These are phyloP conservation scores for Taenioides sp. DNA, from an alignment of 2,797 vertebrate species.

Conservation along the genomic window DNA sequence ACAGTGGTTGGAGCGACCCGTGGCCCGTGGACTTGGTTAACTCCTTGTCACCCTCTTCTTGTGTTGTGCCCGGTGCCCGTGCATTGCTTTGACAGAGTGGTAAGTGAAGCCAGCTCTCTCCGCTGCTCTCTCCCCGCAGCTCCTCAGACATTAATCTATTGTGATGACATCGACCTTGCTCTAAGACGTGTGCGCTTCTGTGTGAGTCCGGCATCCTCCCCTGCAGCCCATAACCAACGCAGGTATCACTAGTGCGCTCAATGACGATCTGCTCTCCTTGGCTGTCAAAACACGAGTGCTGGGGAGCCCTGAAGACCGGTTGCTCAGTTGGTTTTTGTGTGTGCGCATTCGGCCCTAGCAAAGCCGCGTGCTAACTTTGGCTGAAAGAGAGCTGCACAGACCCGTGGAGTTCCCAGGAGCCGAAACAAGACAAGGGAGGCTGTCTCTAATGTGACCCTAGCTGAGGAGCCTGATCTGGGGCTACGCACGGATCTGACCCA, in stretches of 20 bases:
- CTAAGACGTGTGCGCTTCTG: slow-evolving; percentile 68
- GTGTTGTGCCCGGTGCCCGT: slow-evolving; percentile 55
- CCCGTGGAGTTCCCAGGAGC: slow-evolving; percentile 61
- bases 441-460: slow-evolving; percentile 64
- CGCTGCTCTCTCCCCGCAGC: slow-evolving; percentile 78
- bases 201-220: slow-evolving; percentile 63
- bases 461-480: slow-evolving; percentile 72
- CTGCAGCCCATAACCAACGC: slow-evolving; percentile 68
- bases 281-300: slow-evolving; percentile 77
- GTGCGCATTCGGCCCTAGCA: slow-evolving; percentile 44
- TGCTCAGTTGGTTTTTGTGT: slow-evolving; percentile 67
- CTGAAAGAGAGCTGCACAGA: slow-evolving; percentile 69
- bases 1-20: slow-evolving; percentile 52
- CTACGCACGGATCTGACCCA: slow-evolving; percentile 62
- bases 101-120: slow-evolving; percentile 79
- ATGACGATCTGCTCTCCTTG: slow-evolving; percentile 78
- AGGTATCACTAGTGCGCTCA: slow-evolving; percentile 80
- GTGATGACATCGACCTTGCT: slow-evolving; percentile 85
- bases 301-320: slow-evolving; percentile 75
- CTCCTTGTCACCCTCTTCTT: slow-evolving; percentile 55
- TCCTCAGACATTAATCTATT: slow-evolving; percentile 82
- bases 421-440: slow-evolving; percentile 64
- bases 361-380: slow-evolving; percentile 71
- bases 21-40: slow-evolving; percentile 65
- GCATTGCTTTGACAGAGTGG: slow-evolving; percentile 74